Percentiles rank a stretch among this genome's conserved stretches.
Evolutionary conservation across 2,888 invertebrate species (phyloP).

Genomic region (Drosophila vallismaia): DNA sequence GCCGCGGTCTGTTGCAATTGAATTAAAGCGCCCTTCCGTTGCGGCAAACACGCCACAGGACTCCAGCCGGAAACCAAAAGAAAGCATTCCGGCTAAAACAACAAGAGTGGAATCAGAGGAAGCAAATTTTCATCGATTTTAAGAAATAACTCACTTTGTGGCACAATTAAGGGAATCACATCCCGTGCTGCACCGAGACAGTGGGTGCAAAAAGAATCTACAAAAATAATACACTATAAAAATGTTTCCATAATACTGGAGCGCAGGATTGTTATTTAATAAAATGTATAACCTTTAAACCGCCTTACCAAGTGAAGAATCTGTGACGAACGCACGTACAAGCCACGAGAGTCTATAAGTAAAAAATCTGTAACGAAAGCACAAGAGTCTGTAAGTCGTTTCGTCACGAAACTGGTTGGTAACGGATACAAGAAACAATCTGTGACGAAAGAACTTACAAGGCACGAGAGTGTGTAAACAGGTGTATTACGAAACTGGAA

Average conservation of each 20-base stretch:
- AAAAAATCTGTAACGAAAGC: too few species aligned
- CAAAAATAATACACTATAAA: neutral
- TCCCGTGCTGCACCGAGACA: constrained; percentile 21
- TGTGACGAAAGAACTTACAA: too few species aligned
- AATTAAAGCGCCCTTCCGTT: constrained; percentile 28
- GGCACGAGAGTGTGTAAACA: too few species aligned
- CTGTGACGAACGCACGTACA: too few species aligned
- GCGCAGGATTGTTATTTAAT: too few species aligned
- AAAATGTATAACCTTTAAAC: too few species aligned
- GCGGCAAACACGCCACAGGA: constrained; percentile 32
- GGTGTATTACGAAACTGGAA: too few species aligned
- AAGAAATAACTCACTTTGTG: constrained; percentile 69
- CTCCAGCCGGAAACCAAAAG: constrained; percentile 6
- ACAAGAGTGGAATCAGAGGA: constrained; percentile 11
- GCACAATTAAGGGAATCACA: constrained; percentile 63
- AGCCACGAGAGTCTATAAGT: too few species aligned
- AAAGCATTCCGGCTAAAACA: neutral
- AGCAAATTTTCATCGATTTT: constrained; percentile 48
- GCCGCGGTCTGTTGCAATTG: constrained; percentile 13
- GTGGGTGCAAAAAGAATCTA: constrained; percentile 3
- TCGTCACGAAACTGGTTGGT: too few species aligned
- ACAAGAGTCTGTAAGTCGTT: too few species aligned
- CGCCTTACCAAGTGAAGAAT: too few species aligned
- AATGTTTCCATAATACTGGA: neutral
- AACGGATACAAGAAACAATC: too few species aligned